phyloP scores from a whole-genome alignment of 2,113 vertebrate species.

The Camelus dromedarius region DNA sequence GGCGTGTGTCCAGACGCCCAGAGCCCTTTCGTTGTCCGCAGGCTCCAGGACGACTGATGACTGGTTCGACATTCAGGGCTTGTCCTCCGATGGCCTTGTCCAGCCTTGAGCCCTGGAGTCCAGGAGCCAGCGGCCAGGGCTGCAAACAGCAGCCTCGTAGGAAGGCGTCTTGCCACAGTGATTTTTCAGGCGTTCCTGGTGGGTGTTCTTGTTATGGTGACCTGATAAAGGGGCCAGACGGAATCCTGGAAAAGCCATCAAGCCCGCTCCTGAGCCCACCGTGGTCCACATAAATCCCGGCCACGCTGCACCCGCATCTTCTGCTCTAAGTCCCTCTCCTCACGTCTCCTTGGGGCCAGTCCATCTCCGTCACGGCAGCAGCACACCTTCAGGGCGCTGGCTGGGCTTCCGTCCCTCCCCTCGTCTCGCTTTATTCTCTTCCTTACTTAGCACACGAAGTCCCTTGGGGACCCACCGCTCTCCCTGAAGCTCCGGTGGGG shows the following conservation, averaged over 20 bases:
- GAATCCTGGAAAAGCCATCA: constrained; percentile 77
- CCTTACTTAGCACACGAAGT: constrained; percentile 40
- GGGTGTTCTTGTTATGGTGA: constrained; percentile 54
- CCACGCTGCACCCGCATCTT: constrained; percentile 36
- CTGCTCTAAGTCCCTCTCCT: neutral
- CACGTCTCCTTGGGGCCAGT: neutral
- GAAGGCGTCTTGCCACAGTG: constrained; percentile 44
- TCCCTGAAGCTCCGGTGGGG: neutral
- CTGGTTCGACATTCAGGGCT: neutral
- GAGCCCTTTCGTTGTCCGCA: constrained; percentile 54
- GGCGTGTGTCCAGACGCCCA: neutral
- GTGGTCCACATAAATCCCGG: constrained; percentile 59
- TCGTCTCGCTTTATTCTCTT: neutral
- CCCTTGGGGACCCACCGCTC: neutral
- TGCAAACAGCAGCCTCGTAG: neutral
- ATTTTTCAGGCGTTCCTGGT: constrained; percentile 76
- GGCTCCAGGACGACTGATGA: constrained; percentile 19
- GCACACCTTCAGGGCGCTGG: neutral
- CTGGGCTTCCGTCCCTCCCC: constrained; percentile 1
- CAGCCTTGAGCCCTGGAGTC: neutral
- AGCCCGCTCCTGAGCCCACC: constrained; percentile 70
- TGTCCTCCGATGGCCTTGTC: neutral
- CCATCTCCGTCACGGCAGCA: neutral
- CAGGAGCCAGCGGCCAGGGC: neutral
- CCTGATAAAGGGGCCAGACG: constrained; percentile 73